Base-by-base conservation (phyloP, 2,888 invertebrate genomes). In the Gari tellinella region DNA sequence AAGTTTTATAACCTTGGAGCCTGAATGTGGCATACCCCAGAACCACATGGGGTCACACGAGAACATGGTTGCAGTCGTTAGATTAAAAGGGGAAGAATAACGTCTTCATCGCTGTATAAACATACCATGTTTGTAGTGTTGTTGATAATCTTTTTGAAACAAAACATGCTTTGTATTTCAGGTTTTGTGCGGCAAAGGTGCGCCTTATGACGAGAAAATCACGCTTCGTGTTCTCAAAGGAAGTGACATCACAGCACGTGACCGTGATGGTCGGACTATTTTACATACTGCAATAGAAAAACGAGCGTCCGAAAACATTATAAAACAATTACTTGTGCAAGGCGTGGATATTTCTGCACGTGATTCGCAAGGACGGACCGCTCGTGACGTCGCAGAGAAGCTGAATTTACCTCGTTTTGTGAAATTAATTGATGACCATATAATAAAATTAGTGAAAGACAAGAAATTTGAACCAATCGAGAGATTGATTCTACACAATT, bases 401-500 rank as follows among this genome's bases (percentile, higher is more conserved):
- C 56, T 78, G n/a, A 80, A 83, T 37, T 72, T 76, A 65, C 70
- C 56, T 17, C 53, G 61, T 15, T 83, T 84, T 60, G 62, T 79
- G 15, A 74, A 63, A 61, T 66, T 80, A n/a, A 84, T 88, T 25
- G 86, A 88, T 60, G 81, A 84, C 8, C 75, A 77, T 45, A 72
- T 88, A 21, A 79, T 88, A 31, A 81, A 83, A 65, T 60, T 85
- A 56, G 79, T 87, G 61, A 85, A 85, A 55, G 83, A 81, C 40
- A 84, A 86, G 53, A 80, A 82, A 40, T 83, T 85, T 26, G 83
- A 81, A 21, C 69, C 75, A 17, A 63, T 91, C 38, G 90, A 91
- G 72, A 81, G 78, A 58, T 77, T 91, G 23, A 83, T 90, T 40
- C 66, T 91, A 41, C 86, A 88, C 19, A 86, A 81, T 19, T 91